Base-by-base conservation (phyloP, 2,797 vertebrate species). In the Lithobates sylvaticus region DNA sequence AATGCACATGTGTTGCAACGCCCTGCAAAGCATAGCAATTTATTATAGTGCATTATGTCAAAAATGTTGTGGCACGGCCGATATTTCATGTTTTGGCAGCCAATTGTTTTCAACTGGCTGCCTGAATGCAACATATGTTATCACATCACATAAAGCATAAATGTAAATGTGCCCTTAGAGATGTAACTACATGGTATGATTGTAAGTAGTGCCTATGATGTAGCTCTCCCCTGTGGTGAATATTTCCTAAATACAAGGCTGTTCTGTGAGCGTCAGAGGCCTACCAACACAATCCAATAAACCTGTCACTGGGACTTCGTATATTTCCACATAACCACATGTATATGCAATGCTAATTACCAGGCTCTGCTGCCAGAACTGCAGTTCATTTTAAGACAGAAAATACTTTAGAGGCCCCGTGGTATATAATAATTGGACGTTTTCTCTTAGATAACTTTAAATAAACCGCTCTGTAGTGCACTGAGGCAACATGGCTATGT, bases 271-370 rank as follows among this genome's bases (percentile, higher is more conserved):
- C 75, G 32, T 76, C n/a, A 26, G 73, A 50, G 67, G 44, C 39
- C 74, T 47, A 65, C 50, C 27, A 23, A 44, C n/a, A 16, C 27
- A 47, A 85, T 79, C 36, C 78, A 73, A 85, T 80, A 85, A 85
- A 80, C 29, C 70, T 80, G 84, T 67, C 70, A 3, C 42, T 75
- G 50, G 21, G 27, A 65, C 39, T 78, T 76, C 58, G 21, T 36
- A 13, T 21, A 42, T 78, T 74, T 76, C 54, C 39, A 76, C 42
- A 81, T 76, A 75, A 70, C 44, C 36, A 47, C 84, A 81, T 69
- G 29, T 71, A 86, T 54, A 71, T 32, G 69, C 80, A 78, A 77
- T 23, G 50, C 64, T 86, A 86, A 86, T 83, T 83, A 86, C 74
- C 67, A 70, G 73, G 36, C 74, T 76, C 27, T 7, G 75, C 18